Base-by-base conservation (phyloP, 2,888 invertebrate species). In the Nycteola revayana region DNA sequence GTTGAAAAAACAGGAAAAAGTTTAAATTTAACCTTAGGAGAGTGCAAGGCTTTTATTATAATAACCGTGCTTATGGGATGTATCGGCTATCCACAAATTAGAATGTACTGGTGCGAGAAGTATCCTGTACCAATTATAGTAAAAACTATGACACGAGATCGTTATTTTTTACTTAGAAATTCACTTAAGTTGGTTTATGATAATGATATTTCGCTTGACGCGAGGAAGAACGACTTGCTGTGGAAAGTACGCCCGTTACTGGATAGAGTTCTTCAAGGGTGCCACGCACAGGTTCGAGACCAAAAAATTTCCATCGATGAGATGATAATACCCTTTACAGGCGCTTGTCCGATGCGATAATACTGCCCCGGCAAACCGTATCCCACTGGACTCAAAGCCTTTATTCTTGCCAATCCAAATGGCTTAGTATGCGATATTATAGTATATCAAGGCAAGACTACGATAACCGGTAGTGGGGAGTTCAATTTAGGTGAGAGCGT, bases 181-280 rank as follows among this genome's bases (percentile, higher is more conserved):
- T 4, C 18, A 8, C 10, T 36, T n/a, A 41, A 41, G 10, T 8
- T 28, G 9, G 36, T 41, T 10, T 32, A 22, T 17, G 41, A 41
- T 9, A 11, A 25, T 11, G 36, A 36, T n/a, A n/a, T n/a, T 36
- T 10, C 10, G 10, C 10, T n/a, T 10, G 25, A 25, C 3, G 11
- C 4, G 10, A 9, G 25, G 10, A n/a, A 17, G 9, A 11, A 20
- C 8, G 31, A 36, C 7, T 28, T 32, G 22, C 7, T 41, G 7
- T 41, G 36, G 35, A 41, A 41, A 22, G 26, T 41, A 1, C 26
- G 32, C 9, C 36, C 36, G 7, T 28, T 41, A 10, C 11, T 25
- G 4, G 10, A 25, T 11, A 10, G 10, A 25, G 10, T 33, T 31
- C 23, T 31, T 9, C 23, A 31, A 11, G 30, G 30, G 9, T 31